Evolutionary conservation across 1,140 invertebrate genomes (phyloP).

Genomic region (Heterodera carotae): DNA sequence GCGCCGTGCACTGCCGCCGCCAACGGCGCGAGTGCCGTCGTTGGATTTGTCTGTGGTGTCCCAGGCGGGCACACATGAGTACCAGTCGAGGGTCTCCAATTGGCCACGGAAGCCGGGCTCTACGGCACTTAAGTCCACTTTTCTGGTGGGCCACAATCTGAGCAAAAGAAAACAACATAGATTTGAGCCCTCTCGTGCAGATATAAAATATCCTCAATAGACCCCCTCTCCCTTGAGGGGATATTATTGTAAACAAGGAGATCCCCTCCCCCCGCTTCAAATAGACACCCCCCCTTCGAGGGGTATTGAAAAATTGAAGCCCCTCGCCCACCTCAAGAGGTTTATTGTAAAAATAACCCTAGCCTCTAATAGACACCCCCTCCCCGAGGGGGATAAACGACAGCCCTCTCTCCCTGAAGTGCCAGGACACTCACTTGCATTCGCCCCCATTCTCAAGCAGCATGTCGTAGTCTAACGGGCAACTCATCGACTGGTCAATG

Average conservation of each 20-base stretch:
- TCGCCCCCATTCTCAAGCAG: conserved; percentile 58
- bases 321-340: neutral
- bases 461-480: conserved; percentile 59
- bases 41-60: conserved; percentile 47
- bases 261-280: neutral
- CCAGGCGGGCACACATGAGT: conserved; percentile 53
- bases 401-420: neutral
- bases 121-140: conserved; percentile 54
- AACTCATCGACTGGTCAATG: conserved; percentile 55
- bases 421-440: conserved; percentile 37
- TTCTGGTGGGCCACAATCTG: conserved; percentile 56
- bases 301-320: too few species aligned
- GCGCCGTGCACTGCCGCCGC: conserved; percentile 42
- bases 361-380: neutral
- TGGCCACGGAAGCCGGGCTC: conserved; percentile 60
- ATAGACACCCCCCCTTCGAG: too few species aligned
- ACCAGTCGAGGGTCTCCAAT: conserved; percentile 57
- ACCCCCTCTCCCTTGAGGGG: too few species aligned
- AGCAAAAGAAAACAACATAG: conserved; percentile 10
- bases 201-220: too few species aligned
- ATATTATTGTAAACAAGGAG: neutral
- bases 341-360: too few species aligned
- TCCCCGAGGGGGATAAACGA: neutral
- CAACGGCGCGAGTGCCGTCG: neutral
- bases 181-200: too few species aligned